phyloP scores from a whole-genome alignment of 2,113 vertebrate species.

The Engraulis encrasicolus region DNA sequence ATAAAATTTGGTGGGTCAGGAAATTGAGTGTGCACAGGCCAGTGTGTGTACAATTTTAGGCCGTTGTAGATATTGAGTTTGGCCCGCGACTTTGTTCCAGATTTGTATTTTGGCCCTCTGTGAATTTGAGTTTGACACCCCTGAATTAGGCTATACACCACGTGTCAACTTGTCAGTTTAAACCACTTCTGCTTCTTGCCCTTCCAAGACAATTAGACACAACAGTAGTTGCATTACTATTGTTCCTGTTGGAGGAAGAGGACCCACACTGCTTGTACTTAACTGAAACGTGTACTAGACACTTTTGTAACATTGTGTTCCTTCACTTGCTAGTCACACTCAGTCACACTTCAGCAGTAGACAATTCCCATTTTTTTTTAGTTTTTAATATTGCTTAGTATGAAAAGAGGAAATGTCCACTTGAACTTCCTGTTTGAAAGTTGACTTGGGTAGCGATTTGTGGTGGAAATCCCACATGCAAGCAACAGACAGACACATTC shows the following conservation, averaged over 20 bases:
- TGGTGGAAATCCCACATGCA: background rate
- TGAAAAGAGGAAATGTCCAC: slow-evolving; percentile 1
- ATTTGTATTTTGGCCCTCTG: no score
- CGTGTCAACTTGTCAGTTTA: background rate
- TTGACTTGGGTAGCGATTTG: background rate
- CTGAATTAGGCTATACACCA: no score
- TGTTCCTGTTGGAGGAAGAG: background rate
- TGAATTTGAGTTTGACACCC: no score
- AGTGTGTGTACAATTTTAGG: no score
- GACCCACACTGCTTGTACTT: background rate
- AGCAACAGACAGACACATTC: background rate
- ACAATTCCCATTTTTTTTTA: background rate
- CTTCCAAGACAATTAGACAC: background rate
- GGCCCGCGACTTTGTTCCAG: no score
- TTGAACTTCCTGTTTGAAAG: background rate
- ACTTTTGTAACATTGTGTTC: background rate
- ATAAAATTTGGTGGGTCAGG: no score
- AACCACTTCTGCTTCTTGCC: background rate
- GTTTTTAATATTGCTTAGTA: background rate
- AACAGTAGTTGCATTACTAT: background rate
- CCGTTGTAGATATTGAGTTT: no score
- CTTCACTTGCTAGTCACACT: background rate
- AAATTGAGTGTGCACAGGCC: no score
- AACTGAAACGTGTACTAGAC: background rate
- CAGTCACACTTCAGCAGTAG: background rate